Percentiles rank a stretch among this genome's conserved stretches.
Conservation (phyloP, 2,113 vertebrate genomes). For the Halcyon senegalensis region DNA sequence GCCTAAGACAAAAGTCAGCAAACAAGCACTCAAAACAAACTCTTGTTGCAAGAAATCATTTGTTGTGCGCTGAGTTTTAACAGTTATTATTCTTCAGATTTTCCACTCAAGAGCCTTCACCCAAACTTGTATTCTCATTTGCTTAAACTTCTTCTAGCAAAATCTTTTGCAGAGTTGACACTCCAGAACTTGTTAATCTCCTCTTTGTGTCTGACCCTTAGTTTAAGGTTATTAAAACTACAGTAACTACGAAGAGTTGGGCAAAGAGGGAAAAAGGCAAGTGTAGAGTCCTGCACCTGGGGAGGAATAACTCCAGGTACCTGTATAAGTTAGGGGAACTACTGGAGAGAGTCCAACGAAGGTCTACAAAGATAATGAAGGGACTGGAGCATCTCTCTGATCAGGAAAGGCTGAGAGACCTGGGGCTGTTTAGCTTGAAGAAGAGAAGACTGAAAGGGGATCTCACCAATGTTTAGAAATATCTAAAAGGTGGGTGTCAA, state of each 20-base stretch:
- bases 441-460: background rate
- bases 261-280: background rate
- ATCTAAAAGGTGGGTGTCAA: background rate
- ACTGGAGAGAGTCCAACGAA: background rate
- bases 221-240: background rate
- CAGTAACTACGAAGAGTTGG: background rate
- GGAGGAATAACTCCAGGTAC: no score
- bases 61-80: background rate
- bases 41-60: background rate
- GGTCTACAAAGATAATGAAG: background rate
- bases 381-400: background rate
- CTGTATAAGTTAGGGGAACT: background rate
- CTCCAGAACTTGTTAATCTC: background rate
- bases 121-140: background rate
- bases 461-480: background rate
- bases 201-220: background rate
- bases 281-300: no score
- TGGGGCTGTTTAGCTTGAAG: background rate
- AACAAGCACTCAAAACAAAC: background rate
- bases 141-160: background rate
- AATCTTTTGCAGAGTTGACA: background rate
- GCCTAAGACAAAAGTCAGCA: background rate
- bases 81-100: background rate
- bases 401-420: background rate
- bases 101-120: background rate